Conservation (phyloP, 2,113 vertebrate genomes). For the Collichthys lucidus region DNA sequence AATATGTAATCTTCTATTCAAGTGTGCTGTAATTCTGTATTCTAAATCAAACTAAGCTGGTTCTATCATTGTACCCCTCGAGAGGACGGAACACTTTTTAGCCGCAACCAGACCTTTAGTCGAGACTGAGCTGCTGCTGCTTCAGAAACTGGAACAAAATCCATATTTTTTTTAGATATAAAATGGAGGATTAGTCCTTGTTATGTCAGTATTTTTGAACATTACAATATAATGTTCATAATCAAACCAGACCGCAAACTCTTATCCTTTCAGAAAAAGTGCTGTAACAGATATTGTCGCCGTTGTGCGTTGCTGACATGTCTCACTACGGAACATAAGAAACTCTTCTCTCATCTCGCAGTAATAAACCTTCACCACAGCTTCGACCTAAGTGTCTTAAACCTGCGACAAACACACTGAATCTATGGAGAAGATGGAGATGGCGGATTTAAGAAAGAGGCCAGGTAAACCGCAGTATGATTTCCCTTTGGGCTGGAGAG, state of each 20-base stretch:
- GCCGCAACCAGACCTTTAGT: background rate
- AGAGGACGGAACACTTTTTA: background rate
- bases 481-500: slow-evolving; percentile 45
- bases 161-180: background rate
- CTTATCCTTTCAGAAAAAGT: background rate
- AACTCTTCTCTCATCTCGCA: background rate
- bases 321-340: slow-evolving; percentile 1
- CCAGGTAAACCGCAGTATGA: slow-evolving; percentile 50
- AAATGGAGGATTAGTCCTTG: background rate
- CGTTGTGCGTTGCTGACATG: background rate
- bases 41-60: background rate
- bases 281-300: background rate
- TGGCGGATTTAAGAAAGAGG: slow-evolving; percentile 47
- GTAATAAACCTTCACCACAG: slow-evolving; percentile 11
- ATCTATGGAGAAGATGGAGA: slow-evolving; percentile 24
- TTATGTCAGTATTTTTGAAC: background rate
- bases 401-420: background rate
- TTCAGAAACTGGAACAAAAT: slow-evolving; percentile 9
- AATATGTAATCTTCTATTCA: background rate
- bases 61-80: background rate
- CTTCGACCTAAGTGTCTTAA: background rate
- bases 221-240: background rate
- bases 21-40: background rate
- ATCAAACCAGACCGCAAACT: slow-evolving; percentile 9
- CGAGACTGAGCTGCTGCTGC: background rate